Evolutionary conservation across 1,140 invertebrate genomes (phyloP), one percentile per base, ranked within the genome.

Genomic region (Heliconius nattereri): DNA sequence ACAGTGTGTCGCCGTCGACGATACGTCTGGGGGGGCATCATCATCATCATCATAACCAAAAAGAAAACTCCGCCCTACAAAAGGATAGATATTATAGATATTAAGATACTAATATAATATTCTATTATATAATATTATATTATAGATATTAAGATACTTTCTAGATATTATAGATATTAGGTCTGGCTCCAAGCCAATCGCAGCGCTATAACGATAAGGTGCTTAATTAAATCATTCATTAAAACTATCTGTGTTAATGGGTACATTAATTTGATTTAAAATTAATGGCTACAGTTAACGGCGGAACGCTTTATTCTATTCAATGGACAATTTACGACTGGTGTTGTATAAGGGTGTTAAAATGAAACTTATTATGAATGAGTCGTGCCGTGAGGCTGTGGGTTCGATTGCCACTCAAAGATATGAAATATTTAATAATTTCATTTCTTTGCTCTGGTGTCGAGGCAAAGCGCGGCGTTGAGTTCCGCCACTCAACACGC

Each of bases 231-330:
- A 57, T 57, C 73, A 75, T 75, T 37, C 37, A 75, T 75, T 75
- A 75, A 60, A 75, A 75, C 73, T 75, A 75, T 75, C 49, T 35
- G 49, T n/a, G 52, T 60, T 75, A 75, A 75, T 75, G 32, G 52
- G 73, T 20, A 54, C 52, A 75, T 75, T 75, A 52, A 35, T 75
- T 75, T 60, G 8, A 75, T n/a, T 35, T 75, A 57, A 75, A 32
- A 35, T 37, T 13, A 73, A 73, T 73, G 45, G 20, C 19, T 66
- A 66, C 29, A 66, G 26, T 66, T 11, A 66, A 66, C 26, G 26
- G 60, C 23, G 13, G n/a, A 16, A 66, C 16, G 60, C 23, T 66
- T 66, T 66, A 26, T 66, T 66, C 26, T 29, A 26, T 66, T 29
- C 23, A 29, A 26, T 29, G 26, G 60, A 23, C 54, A 26, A 66